Evolutionary conservation across 2,113 vertebrate genomes (phyloP).

Genomic region (Chaetodon trifascialis): DNA sequence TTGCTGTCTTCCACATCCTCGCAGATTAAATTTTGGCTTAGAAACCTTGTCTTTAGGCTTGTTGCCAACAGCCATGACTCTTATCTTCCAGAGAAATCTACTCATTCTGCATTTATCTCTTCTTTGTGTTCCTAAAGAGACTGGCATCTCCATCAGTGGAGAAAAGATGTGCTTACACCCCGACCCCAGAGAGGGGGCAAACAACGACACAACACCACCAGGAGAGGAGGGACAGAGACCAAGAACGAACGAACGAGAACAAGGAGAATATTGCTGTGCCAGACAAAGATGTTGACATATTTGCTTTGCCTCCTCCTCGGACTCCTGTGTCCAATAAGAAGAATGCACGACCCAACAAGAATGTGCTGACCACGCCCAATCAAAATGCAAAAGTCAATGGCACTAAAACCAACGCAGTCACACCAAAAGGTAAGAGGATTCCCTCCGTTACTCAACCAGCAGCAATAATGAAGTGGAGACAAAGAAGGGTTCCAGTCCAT

Average conservation of each 20-base stretch:
- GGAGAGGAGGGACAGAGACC: constrained; percentile 69
- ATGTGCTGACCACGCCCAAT: constrained; percentile 78
- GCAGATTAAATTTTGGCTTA: neutral
- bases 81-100: neutral
- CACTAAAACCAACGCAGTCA: constrained; percentile 33
- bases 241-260: constrained; percentile 78
- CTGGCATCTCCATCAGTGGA: constrained; percentile 53
- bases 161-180: constrained; percentile 50
- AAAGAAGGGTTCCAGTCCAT: constrained; percentile 1
- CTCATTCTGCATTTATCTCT: constrained; percentile 6
- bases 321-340: constrained; percentile 82
- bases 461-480: neutral
- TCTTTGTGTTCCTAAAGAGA: constrained; percentile 57
- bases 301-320: constrained; percentile 85
- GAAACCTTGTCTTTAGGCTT: neutral
- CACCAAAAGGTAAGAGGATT: constrained; percentile 77
- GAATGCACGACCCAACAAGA: constrained; percentile 74
- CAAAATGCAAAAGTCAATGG: constrained; percentile 35
- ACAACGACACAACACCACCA: constrained; percentile 26
- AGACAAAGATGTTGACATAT: constrained; percentile 75
- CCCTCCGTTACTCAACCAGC: neutral
- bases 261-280: constrained; percentile 87
- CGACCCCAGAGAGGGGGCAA: constrained; percentile 57
- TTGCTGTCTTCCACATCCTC: no score
- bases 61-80: no score